These are phyloP conservation scores for Nettapus auritus DNA, from an alignment of 2,113 vertebrate species.

Conservation along the genomic window DNA sequence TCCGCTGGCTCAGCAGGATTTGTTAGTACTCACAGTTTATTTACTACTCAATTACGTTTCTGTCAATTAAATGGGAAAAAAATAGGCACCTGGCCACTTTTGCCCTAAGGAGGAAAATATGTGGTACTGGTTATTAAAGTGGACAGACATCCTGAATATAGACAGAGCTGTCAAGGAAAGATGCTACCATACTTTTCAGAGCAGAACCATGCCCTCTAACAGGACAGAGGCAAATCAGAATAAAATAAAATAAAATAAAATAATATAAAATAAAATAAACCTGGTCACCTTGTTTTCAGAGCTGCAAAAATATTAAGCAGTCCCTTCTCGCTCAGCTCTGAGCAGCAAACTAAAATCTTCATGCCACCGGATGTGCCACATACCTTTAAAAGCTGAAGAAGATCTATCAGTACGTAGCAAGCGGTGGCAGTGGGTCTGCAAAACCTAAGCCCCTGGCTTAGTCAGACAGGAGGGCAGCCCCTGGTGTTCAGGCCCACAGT, in stretches of 20 bases:
- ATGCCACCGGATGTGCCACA: accelerated
- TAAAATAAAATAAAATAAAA: background rate
- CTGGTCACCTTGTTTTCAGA: background rate
- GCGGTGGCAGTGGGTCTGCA: background rate
- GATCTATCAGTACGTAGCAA: background rate
- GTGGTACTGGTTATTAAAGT: background rate
- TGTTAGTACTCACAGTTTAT: background rate
- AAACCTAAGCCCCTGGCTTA: background rate
- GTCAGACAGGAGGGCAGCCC: background rate
- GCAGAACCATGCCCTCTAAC: background rate
- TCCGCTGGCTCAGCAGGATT: background rate
- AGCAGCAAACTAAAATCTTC: background rate
- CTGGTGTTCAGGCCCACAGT: background rate
- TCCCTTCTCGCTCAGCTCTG: background rate
- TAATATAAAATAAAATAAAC: background rate
- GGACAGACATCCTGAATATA: background rate
- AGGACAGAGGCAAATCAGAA: background rate
- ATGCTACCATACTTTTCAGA: background rate
- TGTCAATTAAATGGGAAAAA: background rate
- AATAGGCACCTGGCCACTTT: background rate
- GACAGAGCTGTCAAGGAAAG: background rate
- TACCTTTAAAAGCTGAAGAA: background rate
- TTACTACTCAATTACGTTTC: background rate
- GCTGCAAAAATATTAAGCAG: background rate
- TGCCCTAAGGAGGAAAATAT: background rate